phyloP scores from a whole-genome alignment of 2,797 vertebrate genomes.

The Pempheris klunzingeri region DNA sequence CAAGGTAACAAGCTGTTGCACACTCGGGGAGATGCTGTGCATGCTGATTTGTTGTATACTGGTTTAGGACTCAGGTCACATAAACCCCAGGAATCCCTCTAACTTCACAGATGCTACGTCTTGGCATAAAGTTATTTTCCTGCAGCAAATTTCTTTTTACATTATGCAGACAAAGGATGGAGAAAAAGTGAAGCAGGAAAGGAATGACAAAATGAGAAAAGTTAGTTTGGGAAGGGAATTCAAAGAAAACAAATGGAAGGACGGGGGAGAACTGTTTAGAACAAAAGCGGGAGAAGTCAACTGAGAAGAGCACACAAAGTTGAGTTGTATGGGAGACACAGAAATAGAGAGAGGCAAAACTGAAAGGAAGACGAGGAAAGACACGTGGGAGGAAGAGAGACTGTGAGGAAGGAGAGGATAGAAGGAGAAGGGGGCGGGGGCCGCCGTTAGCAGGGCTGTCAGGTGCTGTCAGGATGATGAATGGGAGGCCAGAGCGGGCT shows the following conservation, averaged over 20 bases:
- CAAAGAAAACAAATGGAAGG: conserved; percentile 19
- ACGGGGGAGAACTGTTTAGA: conserved; percentile 24
- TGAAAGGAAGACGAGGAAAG: conserved; percentile 52
- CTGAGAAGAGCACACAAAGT: conserved; percentile 34
- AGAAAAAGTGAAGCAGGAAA: background rate
- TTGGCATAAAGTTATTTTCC: conserved; percentile 29
- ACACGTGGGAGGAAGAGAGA: conserved; percentile 56
- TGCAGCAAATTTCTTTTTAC: conserved; percentile 29
- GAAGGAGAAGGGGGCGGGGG: conserved; percentile 49
- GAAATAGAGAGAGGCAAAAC: conserved; percentile 58
- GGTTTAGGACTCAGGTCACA: conserved; percentile 23
- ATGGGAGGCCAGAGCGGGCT: conserved; percentile 78
- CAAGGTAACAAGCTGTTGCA: conserved; percentile 54
- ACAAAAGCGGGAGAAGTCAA: conserved; percentile 25
- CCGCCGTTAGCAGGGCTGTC: conserved; percentile 68
- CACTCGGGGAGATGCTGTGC: conserved; percentile 28
- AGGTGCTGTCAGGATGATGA: conserved; percentile 82
- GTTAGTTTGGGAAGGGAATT: background rate
- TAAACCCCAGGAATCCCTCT: conserved; percentile 31
- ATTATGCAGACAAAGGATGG: background rate
- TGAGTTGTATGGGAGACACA: conserved; percentile 31
- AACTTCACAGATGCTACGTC: conserved; percentile 3
- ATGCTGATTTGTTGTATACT: conserved; percentile 25
- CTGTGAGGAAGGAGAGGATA: conserved; percentile 50
- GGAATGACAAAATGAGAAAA: conserved; percentile 8